Conservation (phyloP, 2,888 invertebrate species). For the Thymelicus lineola region DNA sequence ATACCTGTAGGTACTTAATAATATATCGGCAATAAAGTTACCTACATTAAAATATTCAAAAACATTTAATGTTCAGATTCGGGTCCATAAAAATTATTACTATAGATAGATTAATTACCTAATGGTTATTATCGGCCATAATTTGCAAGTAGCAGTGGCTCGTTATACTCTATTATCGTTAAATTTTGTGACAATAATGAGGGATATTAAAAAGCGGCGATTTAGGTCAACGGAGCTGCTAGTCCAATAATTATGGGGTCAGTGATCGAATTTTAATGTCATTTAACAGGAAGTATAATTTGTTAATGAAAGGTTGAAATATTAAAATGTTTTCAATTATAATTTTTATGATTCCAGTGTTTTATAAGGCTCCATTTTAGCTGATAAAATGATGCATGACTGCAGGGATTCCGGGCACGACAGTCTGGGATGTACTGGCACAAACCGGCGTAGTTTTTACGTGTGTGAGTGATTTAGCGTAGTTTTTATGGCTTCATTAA, state of each 20-base stretch:
- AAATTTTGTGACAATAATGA: constrained; percentile 30
- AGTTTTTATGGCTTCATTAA: too few species aligned
- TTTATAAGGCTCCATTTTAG: too few species aligned
- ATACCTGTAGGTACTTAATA: too few species aligned
- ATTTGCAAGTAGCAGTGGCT: not conserved
- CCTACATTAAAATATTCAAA: too few species aligned
- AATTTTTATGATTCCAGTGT: too few species aligned
- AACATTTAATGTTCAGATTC: not conserved
- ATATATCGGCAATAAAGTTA: too few species aligned
- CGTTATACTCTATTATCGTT: constrained; percentile 28
- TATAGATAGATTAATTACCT: constrained; percentile 7
- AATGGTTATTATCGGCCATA: constrained; percentile 18
- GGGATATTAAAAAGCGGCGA: constrained; percentile 30
- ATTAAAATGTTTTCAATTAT: not conserved
- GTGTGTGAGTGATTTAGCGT: too few species aligned
- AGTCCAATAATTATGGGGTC: constrained; percentile 29
- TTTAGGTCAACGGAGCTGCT: constrained; percentile 16
- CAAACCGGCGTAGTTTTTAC: too few species aligned
- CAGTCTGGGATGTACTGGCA: too few species aligned
- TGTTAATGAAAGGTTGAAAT: not conserved
- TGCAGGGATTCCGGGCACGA: too few species aligned
- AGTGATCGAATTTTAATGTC: constrained; percentile 37
- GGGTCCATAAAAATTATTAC: not conserved
- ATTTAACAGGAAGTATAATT: constrained; percentile 28
- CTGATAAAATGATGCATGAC: too few species aligned